Percentiles rank a stretch among this genome's conserved stretches.
Conservation (phyloP, 1,140 invertebrate species). For the Idris sp. region DNA sequence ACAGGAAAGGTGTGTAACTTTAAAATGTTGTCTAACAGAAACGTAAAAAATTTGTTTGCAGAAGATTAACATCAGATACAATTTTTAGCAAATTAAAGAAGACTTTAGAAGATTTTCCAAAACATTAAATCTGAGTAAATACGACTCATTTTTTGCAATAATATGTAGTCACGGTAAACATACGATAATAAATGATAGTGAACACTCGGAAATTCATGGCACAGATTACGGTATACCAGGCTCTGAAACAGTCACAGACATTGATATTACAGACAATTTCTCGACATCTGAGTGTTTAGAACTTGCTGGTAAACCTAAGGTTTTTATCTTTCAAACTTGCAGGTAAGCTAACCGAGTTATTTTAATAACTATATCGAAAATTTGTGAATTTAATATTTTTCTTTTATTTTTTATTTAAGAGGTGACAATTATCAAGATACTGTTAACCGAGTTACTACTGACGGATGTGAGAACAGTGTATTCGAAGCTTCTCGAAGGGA, state of each 20-base stretch:
- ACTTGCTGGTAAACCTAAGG: constrained; percentile 84
- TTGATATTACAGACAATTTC: constrained; percentile 81
- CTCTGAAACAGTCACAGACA: constrained; percentile 63
- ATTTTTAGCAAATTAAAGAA: constrained; percentile 66
- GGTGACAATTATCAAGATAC: constrained; percentile 9
- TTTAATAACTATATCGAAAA: neutral
- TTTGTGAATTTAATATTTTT: constrained; percentile 6
- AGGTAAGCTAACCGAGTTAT: constrained; percentile 77
- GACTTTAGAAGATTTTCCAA: constrained; percentile 69
- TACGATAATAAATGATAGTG: constrained; percentile 63
- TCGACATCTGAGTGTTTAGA: constrained; percentile 80
- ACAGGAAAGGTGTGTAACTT: constrained; percentile 65
- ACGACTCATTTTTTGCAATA: constrained; percentile 80
- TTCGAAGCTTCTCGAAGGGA: neutral
- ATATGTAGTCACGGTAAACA: constrained; percentile 81
- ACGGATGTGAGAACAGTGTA: constrained; percentile 30
- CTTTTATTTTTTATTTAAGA: constrained; percentile 24
- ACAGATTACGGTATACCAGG: constrained; percentile 53
- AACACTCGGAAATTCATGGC: constrained; percentile 69
- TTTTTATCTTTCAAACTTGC: constrained; percentile 89
- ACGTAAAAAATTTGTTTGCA: neutral
- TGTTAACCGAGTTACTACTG: constrained; percentile 28
- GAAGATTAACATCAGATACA: neutral
- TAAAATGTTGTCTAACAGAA: neutral
- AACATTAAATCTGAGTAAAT: no score